Base-by-base conservation (phyloP, 1,140 invertebrate species). In the Ganaspis sp. region DNA sequence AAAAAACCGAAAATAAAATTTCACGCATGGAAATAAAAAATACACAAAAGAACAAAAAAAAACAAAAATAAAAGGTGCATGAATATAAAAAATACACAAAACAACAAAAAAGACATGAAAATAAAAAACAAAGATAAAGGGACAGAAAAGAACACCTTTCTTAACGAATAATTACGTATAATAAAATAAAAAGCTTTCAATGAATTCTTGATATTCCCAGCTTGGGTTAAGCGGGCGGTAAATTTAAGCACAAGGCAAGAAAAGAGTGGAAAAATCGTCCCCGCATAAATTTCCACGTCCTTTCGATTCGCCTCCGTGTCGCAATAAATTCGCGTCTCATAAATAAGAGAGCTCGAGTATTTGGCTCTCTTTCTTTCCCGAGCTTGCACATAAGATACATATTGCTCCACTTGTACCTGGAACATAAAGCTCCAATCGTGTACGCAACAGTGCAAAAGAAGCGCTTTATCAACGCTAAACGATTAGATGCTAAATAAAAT, bases 241-340 rank as follows among this genome's bases (percentile, higher is more conserved):
- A 84, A 79, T 75, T 76, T 73, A 34, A 64, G 38, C 19, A 53
- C 42, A 58, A 53, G 53, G 58, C 34, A 9, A 45, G 53, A 54
- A 54, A 54, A 54, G 53, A 73, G 76, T n/a, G 42, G 17, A 69
- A 69, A 72, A 64, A 21, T 77, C 11, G 58, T 42, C 69, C 37
- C 26, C 34, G 53, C 72, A 85, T 85, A 83, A 84, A 85, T 87
- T 85, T 74, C 15, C 72, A 78, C 69, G 71, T 78, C 69, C 45
- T 74, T 69, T 80, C 74, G 73, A 78, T 81, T 84, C 72, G 71
- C 45, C 40, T 54, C 11, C 64, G 37, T 34, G 26, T 8, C 6
- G 23, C 40, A 58, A 80, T 82, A 84, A 83, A 82, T 82, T 53
- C 37, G 69, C 29, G 15, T 69, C 9, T 74, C 70, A 71, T 83